Conservation (phyloP, 2,888 invertebrate genomes). For the Sminthurides aquaticus region DNA sequence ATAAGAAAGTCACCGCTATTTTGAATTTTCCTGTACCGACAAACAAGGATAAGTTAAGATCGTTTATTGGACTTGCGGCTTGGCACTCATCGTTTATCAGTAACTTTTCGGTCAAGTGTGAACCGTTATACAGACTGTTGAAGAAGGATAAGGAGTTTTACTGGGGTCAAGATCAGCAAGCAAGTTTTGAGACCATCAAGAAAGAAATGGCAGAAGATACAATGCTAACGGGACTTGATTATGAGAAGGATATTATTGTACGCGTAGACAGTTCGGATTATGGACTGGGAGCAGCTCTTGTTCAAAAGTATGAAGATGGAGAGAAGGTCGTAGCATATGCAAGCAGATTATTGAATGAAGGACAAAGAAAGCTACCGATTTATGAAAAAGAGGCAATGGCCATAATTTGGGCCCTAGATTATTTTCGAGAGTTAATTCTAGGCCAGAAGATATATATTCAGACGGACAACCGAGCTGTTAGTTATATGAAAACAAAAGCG, state of each 20-base stretch:
- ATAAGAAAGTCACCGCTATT: slow-evolving; percentile 28
- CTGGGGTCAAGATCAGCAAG: slow-evolving; percentile 10
- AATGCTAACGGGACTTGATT: slow-evolving; percentile 19
- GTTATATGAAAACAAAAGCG: neutral
- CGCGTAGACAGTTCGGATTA: too few species aligned
- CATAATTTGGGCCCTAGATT: neutral
- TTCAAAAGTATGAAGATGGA: too few species aligned
- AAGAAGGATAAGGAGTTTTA: slow-evolving; percentile 10
- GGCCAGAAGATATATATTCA: slow-evolving; percentile 4
- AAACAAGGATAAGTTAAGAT: slow-evolving; percentile 22
- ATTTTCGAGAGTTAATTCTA: too few species aligned
- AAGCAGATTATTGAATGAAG: slow-evolving; percentile 5
- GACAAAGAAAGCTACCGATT: slow-evolving; percentile 1
- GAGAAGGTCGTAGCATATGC: slow-evolving; percentile 7
- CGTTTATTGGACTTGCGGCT: slow-evolving; percentile 26
- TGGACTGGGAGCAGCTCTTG: slow-evolving; percentile 24
- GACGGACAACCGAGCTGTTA: too few species aligned
- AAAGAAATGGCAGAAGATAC: slow-evolving; percentile 15
- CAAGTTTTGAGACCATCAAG: too few species aligned
- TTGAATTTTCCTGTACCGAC: slow-evolving; percentile 27
- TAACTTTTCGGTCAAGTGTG: slow-evolving; percentile 21
- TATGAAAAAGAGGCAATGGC: too few species aligned
- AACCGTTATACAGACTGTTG: slow-evolving; percentile 24
- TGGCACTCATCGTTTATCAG: slow-evolving; percentile 29
- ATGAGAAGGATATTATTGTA: slow-evolving; percentile 14